Evolutionary conservation across 2,113 vertebrate genomes (phyloP).

Genomic region (Chlamydotis undulata): DNA sequence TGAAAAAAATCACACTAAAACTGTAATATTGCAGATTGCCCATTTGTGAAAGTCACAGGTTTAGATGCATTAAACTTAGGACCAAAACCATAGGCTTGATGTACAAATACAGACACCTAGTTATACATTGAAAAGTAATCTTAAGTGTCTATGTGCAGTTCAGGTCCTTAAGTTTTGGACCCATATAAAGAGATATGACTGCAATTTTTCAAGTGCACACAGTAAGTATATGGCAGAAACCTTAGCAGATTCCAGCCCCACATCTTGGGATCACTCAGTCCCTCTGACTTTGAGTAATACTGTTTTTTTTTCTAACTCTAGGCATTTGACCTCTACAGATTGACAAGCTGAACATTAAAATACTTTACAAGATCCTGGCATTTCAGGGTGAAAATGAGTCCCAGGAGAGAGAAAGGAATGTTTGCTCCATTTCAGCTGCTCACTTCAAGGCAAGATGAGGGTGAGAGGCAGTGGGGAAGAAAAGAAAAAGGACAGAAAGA

Average conservation of each 20-base stretch:
- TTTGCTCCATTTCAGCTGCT: neutral
- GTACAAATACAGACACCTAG: neutral
- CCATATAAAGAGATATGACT: accelerated
- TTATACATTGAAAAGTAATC: neutral
- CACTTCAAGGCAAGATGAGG: neutral
- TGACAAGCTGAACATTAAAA: conserved; percentile 34
- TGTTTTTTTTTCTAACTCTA: neutral
- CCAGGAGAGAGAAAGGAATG: neutral
- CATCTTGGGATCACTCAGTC: neutral
- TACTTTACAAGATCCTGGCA: neutral
- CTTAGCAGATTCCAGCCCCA: neutral
- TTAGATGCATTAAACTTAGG: accelerated
- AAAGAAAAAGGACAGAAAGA: neutral
- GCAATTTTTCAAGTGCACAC: neutral
- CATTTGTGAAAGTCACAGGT: neutral
- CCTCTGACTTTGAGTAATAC: neutral
- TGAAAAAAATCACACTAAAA: neutral
- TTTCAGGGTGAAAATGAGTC: neutral
- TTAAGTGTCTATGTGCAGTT: neutral
- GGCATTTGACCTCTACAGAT: neutral
- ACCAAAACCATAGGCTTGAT: neutral
- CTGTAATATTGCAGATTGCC: neutral
- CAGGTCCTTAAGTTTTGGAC: neutral
- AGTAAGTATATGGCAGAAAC: neutral
- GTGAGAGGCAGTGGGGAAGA: too few relatives aligned